Evolutionary conservation across 1,140 invertebrate species (phyloP).

Genomic region (Danaus melanippus): DNA sequence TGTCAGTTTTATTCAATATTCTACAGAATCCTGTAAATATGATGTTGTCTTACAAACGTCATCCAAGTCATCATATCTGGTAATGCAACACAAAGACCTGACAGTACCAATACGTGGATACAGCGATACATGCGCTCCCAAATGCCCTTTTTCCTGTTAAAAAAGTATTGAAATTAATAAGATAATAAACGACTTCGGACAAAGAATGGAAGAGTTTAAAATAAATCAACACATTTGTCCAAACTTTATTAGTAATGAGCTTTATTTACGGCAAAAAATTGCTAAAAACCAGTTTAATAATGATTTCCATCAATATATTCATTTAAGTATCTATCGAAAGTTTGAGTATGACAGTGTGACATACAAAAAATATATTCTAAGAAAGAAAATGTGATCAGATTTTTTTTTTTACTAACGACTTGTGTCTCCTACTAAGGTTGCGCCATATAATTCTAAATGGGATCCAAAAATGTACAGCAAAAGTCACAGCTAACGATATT

Average conservation of each 20-base stretch:
- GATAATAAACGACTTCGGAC: too few species aligned
- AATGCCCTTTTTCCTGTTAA: conserved; percentile 7
- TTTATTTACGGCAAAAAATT: too few species aligned
- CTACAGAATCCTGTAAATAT: not conserved
- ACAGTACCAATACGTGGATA: conserved; percentile 13
- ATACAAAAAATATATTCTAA: too few species aligned
- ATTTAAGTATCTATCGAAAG: too few species aligned
- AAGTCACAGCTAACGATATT: conserved; percentile 35
- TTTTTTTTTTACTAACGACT: conserved; percentile 19
- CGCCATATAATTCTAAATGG: conserved; percentile 49
- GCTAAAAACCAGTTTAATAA: too few species aligned
- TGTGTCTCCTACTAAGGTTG: conserved; percentile 34
- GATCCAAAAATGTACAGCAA: conserved; percentile 52
- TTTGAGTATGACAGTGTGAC: too few species aligned
- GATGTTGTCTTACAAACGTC: conserved; percentile 14
- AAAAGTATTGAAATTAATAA: not conserved
- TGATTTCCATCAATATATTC: too few species aligned
- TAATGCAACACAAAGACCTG: conserved; percentile 9
- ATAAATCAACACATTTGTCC: too few species aligned
- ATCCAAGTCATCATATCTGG: conserved; percentile 13
- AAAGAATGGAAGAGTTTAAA: too few species aligned
- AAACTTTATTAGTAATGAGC: too few species aligned
- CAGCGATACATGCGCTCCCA: conserved; percentile 16
- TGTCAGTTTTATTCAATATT: not conserved
- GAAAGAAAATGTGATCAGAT: too few species aligned